Percentiles rank a stretch among this genome's conserved stretches.
Evolutionary conservation across 2,797 vertebrate genomes (phyloP).

Genomic region (Sebastes diaconus): DNA sequence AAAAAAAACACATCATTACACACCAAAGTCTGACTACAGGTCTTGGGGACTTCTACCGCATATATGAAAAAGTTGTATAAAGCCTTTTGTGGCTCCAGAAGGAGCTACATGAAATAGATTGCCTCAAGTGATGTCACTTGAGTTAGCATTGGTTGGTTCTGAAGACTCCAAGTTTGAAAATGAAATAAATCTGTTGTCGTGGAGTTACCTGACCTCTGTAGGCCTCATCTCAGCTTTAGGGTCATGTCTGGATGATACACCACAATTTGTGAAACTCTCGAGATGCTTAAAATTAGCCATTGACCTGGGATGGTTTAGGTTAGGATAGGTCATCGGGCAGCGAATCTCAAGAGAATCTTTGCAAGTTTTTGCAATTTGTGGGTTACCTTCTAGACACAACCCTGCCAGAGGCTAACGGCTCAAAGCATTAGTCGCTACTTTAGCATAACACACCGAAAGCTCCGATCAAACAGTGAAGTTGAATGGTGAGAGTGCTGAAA

Average conservation of each 20-base stretch:
- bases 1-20: background rate
- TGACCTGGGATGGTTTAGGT: no score
- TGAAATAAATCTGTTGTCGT: background rate
- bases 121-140: background rate
- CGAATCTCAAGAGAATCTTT: no score
- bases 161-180: background rate
- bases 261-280: no score
- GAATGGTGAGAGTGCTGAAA: background rate
- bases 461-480: background rate
- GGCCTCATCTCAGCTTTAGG: background rate
- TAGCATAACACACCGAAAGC: background rate
- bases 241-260: no score
- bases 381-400: no score
- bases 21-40: background rate
- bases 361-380: no score
- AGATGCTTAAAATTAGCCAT: no score
- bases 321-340: no score
- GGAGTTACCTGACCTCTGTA: background rate
- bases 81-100: background rate
- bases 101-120: background rate
- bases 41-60: background rate
- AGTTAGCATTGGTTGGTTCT: background rate
- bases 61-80: background rate
- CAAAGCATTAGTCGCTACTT: background rate
- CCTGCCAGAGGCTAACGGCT: background rate